Conservation (phyloP, 2,888 invertebrate genomes). For the Trissolcus japonicus region DNA sequence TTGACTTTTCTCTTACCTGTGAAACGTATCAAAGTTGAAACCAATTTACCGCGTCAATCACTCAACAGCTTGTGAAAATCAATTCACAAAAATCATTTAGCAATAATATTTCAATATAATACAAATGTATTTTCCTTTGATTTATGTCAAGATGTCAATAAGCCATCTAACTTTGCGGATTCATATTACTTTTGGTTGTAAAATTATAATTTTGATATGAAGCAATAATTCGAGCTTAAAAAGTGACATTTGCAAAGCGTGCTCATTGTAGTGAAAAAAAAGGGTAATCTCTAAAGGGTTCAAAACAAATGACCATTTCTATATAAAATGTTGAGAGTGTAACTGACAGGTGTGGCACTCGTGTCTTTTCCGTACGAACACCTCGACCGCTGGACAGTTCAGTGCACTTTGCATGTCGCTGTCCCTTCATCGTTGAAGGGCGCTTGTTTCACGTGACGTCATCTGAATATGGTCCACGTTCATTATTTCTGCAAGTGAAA, state of each 20-base stretch:
- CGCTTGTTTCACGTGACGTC: conserved; percentile 16
- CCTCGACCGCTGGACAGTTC: conserved; percentile 39
- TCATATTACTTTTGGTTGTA: too few relatives aligned
- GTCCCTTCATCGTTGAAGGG: conserved; percentile 44
- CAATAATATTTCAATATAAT: too few relatives aligned
- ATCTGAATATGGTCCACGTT: conserved; percentile 46
- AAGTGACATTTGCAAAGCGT: not conserved
- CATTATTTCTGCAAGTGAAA: conserved; percentile 53
- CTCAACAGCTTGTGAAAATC: too few relatives aligned
- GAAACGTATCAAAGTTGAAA: too few relatives aligned
- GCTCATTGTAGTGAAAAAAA: conserved; percentile 8
- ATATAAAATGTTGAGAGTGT: conserved; percentile 35
- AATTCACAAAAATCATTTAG: too few relatives aligned
- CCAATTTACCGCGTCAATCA: too few relatives aligned
- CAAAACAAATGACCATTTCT: conserved; percentile 48
- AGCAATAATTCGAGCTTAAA: too few relatives aligned
- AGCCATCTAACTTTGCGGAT: too few relatives aligned
- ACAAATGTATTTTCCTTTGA: too few relatives aligned
- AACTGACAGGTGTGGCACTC: conserved; percentile 50
- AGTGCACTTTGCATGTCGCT: conserved; percentile 53
- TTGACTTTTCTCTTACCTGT: too few relatives aligned
- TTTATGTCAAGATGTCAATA: too few relatives aligned
- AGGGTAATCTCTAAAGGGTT: conserved; percentile 5
- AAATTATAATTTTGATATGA: too few relatives aligned
- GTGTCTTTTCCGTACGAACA: conserved; percentile 45